phyloP scores from a whole-genome alignment of 2,113 vertebrate species.

The Sceloporus undulatus region DNA sequence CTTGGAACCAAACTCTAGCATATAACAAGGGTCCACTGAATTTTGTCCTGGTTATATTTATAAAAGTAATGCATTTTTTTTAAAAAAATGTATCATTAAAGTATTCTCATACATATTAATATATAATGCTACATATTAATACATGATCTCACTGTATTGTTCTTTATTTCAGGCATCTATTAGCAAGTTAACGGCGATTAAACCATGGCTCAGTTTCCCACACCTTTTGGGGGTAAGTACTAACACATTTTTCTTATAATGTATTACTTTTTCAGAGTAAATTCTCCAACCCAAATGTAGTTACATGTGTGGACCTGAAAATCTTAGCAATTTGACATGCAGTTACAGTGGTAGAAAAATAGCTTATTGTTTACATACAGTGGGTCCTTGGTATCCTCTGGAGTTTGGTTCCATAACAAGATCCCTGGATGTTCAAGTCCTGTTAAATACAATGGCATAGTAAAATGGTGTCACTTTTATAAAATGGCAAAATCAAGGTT shows the following conservation, averaged over 20 bases:
- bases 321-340: background rate
- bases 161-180: conserved; percentile 68
- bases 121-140: background rate
- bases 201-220: conserved; percentile 98
- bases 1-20: too few species aligned
- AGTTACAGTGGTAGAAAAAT: background rate
- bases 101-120: background rate
- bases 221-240: conserved; percentile 92
- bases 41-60: background rate
- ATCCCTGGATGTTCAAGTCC: too few species aligned
- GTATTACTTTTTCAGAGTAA: conserved; percentile 1
- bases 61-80: background rate
- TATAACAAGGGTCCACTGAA: too few species aligned
- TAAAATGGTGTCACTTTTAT: too few species aligned
- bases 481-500: too few species aligned
- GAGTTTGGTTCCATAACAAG: too few species aligned
- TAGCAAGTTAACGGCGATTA: conserved; percentile 81
- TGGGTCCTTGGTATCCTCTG: background rate
- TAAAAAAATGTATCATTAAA: background rate
- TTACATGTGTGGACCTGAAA: background rate
- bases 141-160: background rate
- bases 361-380: background rate
- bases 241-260: background rate
- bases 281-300: background rate
- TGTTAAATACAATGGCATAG: too few species aligned